phyloP scores from a whole-genome alignment of 2,113 vertebrate species.

The Aepyceros melampus region DNA sequence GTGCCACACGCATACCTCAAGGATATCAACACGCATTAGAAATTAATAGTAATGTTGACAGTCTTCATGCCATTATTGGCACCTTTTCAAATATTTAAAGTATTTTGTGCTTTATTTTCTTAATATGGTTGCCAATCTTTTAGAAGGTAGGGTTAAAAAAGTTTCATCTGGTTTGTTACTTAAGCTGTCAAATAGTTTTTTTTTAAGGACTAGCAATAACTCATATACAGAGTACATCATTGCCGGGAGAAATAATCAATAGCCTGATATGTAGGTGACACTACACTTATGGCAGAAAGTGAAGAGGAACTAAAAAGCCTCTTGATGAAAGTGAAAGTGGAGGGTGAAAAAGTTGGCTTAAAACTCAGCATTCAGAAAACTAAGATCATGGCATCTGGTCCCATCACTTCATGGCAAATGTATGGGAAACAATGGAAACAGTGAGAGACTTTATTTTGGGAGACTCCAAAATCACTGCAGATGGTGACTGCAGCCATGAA shows the following conservation, averaged over 20 bases:
- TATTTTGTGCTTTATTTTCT: neutral
- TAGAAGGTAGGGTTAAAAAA: neutral
- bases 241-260: neutral
- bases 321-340: neutral
- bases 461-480: neutral
- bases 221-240: neutral
- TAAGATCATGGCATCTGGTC: neutral
- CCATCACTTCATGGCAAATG: neutral
- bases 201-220: neutral
- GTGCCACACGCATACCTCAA: neutral
- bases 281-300: neutral
- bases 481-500: neutral
- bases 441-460: neutral
- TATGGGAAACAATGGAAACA: neutral
- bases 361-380: neutral
- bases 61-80: neutral
- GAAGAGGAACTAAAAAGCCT: neutral
- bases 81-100: neutral
- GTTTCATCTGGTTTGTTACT: neutral
- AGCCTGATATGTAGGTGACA: neutral
- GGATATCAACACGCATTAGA: neutral
- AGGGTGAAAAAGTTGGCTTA: neutral
- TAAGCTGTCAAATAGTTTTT: neutral
- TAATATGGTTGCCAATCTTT: neutral
- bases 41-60: neutral